A percentile compares a stretch with the other conserved stretches of the same genome.
phyloP scores from a whole-genome alignment of 2,113 vertebrate species.

The Notarius quadriscutis region DNA sequence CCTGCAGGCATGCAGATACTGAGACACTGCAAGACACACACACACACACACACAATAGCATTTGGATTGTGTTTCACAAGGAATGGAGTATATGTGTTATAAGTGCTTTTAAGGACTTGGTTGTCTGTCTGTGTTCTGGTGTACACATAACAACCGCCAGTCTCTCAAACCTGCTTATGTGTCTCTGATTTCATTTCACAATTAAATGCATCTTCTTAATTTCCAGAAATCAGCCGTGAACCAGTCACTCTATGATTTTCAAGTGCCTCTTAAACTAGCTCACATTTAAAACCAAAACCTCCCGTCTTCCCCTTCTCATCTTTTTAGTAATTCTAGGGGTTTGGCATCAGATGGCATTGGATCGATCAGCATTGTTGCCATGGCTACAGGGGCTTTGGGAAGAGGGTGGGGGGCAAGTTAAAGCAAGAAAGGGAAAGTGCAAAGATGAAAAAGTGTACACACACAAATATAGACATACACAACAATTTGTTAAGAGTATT shows the following conservation, averaged over 20 bases:
- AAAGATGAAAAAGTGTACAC: slow-evolving; percentile 40
- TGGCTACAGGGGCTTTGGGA: slow-evolving; percentile 74
- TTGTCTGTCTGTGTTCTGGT: not conserved
- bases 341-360: slow-evolving; percentile 88
- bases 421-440: slow-evolving; percentile 45
- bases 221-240: slow-evolving; percentile 15
- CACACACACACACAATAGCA: slow-evolving; percentile 30
- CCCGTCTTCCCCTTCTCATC: slow-evolving; percentile 71
- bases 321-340: slow-evolving; percentile 50
- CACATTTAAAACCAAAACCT: slow-evolving; percentile 78
- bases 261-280: slow-evolving; percentile 57
- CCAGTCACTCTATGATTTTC: slow-evolving; percentile 55
- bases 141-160: not conserved
- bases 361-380: slow-evolving; percentile 86
- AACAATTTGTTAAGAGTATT: slow-evolving; percentile 26
- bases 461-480: slow-evolving; percentile 10
- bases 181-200: slow-evolving; percentile 6
- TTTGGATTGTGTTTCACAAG: slow-evolving; percentile 20
- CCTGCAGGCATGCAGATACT: slow-evolving; percentile 57
- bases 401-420: slow-evolving; percentile 19
- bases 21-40: slow-evolving; percentile 35
- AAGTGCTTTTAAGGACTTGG: not conserved
- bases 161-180: not conserved
- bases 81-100: not conserved
- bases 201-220: slow-evolving; percentile 26